phyloP scores from a whole-genome alignment of 2,888 invertebrate genomes.

The Celastrina argiolus region DNA sequence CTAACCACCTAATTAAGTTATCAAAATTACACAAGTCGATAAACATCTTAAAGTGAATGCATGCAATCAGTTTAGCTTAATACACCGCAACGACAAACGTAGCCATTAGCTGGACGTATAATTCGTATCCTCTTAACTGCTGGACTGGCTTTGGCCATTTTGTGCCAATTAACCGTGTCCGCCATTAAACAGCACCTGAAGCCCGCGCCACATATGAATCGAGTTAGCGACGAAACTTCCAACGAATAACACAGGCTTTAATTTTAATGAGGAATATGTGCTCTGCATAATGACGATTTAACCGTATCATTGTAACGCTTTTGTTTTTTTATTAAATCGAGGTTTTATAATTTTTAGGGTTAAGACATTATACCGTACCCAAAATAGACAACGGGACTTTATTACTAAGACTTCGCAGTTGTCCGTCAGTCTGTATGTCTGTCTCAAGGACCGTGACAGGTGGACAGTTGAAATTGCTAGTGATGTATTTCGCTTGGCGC shows the following conservation, averaged over 20 bases:
- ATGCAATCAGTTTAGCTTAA: conserved; percentile 5
- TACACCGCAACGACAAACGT: conserved; percentile 20
- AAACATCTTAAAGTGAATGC: conserved; percentile 9
- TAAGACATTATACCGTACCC: too few species aligned
- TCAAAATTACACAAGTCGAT: conserved; percentile 16
- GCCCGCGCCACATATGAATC: background rate
- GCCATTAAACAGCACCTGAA: conserved; percentile 26
- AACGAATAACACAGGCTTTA: background rate
- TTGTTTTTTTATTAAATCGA: too few species aligned
- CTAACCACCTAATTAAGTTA: conserved; percentile 21
- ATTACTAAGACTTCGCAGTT: too few species aligned
- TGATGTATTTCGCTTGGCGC: too few species aligned
- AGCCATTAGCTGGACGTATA: conserved; percentile 35
- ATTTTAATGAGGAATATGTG: too few species aligned
- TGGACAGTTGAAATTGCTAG: too few species aligned
- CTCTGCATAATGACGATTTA: too few species aligned
- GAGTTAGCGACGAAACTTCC: background rate
- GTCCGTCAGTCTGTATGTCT: too few species aligned
- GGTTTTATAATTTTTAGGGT: too few species aligned
- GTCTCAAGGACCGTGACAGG: too few species aligned
- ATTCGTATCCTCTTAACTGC: conserved; percentile 33
- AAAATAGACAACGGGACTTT: too few species aligned
- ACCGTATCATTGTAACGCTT: too few species aligned
- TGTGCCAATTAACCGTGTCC: conserved; percentile 44
- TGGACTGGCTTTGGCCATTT: conserved; percentile 39